Percentiles rank a stretch among this genome's conserved stretches.
Evolutionary conservation across 2,113 vertebrate genomes (phyloP).

Genomic region (Microtus ochrogaster): DNA sequence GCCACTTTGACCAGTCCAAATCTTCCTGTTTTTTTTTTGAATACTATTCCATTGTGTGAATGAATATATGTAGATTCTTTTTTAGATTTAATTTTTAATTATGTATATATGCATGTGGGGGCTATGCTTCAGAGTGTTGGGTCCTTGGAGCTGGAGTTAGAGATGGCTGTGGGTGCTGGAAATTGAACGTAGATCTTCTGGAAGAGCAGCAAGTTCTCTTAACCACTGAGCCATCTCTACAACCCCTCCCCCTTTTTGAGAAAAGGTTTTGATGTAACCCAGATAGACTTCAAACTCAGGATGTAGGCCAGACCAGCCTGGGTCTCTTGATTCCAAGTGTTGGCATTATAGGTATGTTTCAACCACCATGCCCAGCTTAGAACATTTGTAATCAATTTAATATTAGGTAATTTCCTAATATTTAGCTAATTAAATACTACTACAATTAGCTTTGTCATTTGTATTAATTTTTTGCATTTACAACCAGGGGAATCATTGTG

Average conservation of each 20-base stretch:
- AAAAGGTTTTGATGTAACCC: neutral
- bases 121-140: neutral
- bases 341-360: neutral
- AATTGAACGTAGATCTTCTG: neutral
- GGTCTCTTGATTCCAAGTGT: neutral
- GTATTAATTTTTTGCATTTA: neutral
- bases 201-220: neutral
- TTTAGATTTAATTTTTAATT: neutral
- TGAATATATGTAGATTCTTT: neutral
- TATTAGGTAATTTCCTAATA: constrained; percentile 53
- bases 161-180: neutral
- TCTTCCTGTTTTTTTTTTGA: neutral
- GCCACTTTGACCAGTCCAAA: neutral
- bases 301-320: neutral
- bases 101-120: neutral
- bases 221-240: neutral
- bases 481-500: neutral
- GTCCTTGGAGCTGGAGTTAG: neutral
- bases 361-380: neutral
- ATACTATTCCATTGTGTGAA: neutral
- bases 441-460: neutral
- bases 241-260: neutral
- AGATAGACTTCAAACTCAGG: neutral
- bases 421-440: constrained; percentile 57
- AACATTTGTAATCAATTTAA: constrained; percentile 46